phyloP scores from a whole-genome alignment of 2,797 vertebrate genomes.

The Cheirogaleus major region DNA sequence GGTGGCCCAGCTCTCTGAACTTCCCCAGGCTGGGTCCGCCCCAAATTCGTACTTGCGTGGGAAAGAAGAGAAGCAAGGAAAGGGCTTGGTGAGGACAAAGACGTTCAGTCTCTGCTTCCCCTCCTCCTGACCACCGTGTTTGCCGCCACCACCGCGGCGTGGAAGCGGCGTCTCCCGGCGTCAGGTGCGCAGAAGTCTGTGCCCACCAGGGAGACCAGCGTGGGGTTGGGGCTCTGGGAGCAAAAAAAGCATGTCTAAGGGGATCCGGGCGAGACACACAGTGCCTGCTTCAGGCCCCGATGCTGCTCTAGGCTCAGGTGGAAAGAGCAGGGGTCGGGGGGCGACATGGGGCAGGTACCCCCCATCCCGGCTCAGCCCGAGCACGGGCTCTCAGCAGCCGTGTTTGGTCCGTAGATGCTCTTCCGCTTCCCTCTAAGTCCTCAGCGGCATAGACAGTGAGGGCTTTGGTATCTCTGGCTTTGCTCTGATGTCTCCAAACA shows the following conservation, averaged over 20 bases:
- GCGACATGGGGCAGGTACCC: rapidly evolving
- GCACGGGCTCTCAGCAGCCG: rapidly evolving
- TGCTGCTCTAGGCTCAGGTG: neutral
- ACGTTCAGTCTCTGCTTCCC: rapidly evolving
- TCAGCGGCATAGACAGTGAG: neutral
- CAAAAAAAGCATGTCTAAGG: neutral
- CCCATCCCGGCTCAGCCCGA: rapidly evolving
- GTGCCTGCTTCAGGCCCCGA: no score
- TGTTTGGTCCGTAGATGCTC: rapidly evolving
- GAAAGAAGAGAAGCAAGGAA: neutral
- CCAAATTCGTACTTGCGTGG: neutral
- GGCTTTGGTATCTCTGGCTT: neutral
- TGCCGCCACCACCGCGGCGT: rapidly evolving
- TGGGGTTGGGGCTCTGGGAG: rapidly evolving
- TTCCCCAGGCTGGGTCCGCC: no score
- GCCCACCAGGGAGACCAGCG: neutral
- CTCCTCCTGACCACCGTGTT: no score
- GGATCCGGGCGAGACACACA: rapidly evolving
- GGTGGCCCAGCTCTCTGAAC: neutral
- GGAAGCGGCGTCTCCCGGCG: rapidly evolving
- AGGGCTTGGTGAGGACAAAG: rapidly evolving
- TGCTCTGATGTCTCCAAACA: rapidly evolving
- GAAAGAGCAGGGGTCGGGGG: rapidly evolving
- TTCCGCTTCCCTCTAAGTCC: neutral
- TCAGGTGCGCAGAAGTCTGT: no score